These are phyloP conservation scores for Drosophila greeni DNA, from an alignment of 2,888 invertebrate species.

Conservation along the genomic window DNA sequence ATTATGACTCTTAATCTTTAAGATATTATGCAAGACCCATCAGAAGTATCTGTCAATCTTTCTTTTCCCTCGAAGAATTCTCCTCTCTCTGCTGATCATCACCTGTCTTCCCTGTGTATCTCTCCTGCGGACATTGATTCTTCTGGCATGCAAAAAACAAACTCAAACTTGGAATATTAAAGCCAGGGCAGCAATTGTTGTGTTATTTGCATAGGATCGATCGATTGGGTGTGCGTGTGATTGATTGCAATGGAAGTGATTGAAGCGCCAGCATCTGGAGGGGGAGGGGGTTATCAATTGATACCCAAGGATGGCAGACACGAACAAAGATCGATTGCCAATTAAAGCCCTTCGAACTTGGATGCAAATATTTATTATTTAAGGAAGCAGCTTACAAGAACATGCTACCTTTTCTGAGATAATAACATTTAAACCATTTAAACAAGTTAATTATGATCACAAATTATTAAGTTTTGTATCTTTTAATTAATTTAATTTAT, in stretches of 20 bases:
- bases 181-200: constrained; percentile 6
- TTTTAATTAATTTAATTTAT: neutral
- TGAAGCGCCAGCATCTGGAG: constrained; percentile 5
- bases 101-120: neutral
- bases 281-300: constrained; percentile 10
- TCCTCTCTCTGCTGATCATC: neutral
- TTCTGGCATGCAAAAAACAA: constrained; percentile 19
- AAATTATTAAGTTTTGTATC: neutral
- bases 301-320: constrained; percentile 11
- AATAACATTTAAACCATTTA: neutral
- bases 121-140: neutral
- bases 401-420: neutral
- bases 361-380: neutral
- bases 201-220: constrained; percentile 16
- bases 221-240: constrained; percentile 14
- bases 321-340: constrained; percentile 9
- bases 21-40: neutral
- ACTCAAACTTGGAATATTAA: neutral
- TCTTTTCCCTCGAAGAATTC: neutral
- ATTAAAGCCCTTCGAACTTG: neutral
- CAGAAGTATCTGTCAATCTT: neutral
- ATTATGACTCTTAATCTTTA: neutral
- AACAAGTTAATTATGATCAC: neutral
- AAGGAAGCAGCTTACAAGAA: too few species aligned
- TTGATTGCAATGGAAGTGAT: constrained; percentile 14